Base-by-base conservation (phyloP, 2,888 invertebrate genomes). In the Chorisops tibialis region DNA sequence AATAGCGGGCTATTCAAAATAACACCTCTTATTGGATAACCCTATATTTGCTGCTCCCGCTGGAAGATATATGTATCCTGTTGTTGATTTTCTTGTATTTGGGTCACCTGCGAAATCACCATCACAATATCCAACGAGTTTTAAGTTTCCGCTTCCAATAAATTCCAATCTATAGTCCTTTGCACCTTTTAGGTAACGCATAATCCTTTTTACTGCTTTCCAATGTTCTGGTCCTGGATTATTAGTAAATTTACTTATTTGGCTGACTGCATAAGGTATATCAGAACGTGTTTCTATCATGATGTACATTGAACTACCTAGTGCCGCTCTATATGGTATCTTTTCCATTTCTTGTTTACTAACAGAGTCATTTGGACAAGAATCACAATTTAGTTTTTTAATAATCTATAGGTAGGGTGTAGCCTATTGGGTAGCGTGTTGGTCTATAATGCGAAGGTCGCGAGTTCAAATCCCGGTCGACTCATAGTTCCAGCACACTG, bases 201-300 rank as follows among this genome's bases (percentile, higher is more conserved):
- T 4, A 7, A 51, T 51, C 16, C 35, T 35, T 51, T 51, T 51
- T 18, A 37, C 37, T n/a, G 51, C 51, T n/a, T n/a, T n/a, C n/a
- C n/a, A n/a, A n/a, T n/a, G n/a, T n/a, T n/a, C n/a, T n/a, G n/a
- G n/a, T n/a, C n/a, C n/a, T n/a, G n/a, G n/a, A n/a, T n/a, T 22
- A 61, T 16, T 37, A 56, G 59, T 58, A 14, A 52, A 66, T 47
- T 67, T 62, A 39, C 68, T 70, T 3, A 68, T 56, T 54, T 65
- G 38, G 60, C 66, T 68, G 1, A 68, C 65, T 18, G 66, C 66
- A 56, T 62, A 67, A 1, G 65, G 60, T 7, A 68, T 51, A 52
- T 69, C 68, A 35, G 64, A 66, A 19, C 63, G 50, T 7, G 63
- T 67, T 21, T 59, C 49, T 47, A 67, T 63, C 38, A 61, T 51